Evolutionary conservation across 2,113 vertebrate genomes (phyloP).

Genomic region (Pteropus alecto): DNA sequence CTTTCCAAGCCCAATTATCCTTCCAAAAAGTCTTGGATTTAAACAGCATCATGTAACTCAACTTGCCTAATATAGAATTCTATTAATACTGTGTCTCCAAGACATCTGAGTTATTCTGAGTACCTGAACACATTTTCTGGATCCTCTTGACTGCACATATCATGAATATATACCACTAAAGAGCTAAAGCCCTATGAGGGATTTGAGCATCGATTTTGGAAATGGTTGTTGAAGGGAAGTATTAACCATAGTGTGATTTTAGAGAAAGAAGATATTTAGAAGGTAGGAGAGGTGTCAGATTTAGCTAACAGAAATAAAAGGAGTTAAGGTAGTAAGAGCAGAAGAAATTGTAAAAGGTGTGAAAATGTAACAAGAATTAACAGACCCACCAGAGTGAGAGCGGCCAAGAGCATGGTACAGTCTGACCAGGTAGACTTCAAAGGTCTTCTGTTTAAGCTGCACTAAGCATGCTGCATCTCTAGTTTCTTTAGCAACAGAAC

Average conservation of each 20-base stretch:
- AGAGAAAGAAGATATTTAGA: background rate
- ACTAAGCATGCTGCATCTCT: background rate
- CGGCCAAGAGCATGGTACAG: fast-evolving
- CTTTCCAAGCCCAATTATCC: constrained; percentile 11
- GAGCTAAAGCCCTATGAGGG: background rate
- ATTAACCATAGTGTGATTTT: background rate
- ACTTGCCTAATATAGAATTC: constrained; percentile 21
- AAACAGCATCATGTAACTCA: background rate
- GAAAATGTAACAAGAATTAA: background rate
- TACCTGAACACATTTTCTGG: constrained; percentile 1
- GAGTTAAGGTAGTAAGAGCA: background rate
- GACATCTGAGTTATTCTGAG: background rate
- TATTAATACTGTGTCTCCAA: constrained; percentile 9
- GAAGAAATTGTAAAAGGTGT: background rate
- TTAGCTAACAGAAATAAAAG: background rate
- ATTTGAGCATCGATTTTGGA: background rate
- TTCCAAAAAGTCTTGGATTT: constrained; percentile 20
- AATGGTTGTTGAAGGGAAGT: background rate
- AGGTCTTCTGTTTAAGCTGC: background rate
- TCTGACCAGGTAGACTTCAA: background rate
- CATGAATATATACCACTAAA: too few species aligned
- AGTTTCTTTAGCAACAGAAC: background rate
- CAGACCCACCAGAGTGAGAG: background rate
- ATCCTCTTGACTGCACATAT: background rate
- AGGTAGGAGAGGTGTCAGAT: background rate